Evolutionary conservation across 2,113 vertebrate species (phyloP).

Genomic region (Cettia cetti): DNA sequence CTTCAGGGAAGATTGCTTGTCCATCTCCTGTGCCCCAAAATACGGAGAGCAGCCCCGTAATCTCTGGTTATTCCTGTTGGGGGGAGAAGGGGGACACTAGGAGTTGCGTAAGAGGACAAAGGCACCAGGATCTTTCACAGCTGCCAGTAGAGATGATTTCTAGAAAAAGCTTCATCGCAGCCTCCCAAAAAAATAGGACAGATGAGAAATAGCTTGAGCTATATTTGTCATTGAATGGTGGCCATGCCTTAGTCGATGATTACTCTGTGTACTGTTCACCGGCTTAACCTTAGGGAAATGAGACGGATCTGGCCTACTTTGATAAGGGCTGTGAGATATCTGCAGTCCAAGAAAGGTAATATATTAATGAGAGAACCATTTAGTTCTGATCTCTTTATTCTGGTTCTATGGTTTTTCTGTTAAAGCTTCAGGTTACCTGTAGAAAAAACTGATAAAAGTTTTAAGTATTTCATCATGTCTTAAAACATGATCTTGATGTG

Average conservation of each 20-base stretch:
- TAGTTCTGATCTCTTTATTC: neutral
- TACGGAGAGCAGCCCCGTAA: neutral
- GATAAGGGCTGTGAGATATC: slow-evolving; percentile 52
- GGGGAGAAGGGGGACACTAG: neutral
- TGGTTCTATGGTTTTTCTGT: neutral
- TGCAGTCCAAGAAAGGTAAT: slow-evolving; percentile 55
- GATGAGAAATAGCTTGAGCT: slow-evolving; percentile 32
- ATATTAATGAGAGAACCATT: slow-evolving; percentile 11
- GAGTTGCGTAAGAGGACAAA: slow-evolving; percentile 18
- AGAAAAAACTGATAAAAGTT: neutral
- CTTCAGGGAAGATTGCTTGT: neutral
- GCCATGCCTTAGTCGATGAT: slow-evolving; percentile 31
- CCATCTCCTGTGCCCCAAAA: neutral
- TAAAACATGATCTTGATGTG: neutral
- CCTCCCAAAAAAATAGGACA: neutral
- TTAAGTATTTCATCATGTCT: neutral
- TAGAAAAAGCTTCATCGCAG: neutral
- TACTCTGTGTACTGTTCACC: slow-evolving; percentile 6
- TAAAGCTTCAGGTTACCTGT: neutral
- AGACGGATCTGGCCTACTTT: slow-evolving; percentile 62
- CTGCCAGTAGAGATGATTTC: neutral
- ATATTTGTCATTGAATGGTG: slow-evolving; percentile 46
- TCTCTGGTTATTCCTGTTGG: neutral
- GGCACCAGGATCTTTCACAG: neutral
- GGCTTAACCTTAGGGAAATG: slow-evolving; percentile 58